phyloP scores from a whole-genome alignment of 2,797 vertebrate genomes.

The Pangasius djambal region DNA sequence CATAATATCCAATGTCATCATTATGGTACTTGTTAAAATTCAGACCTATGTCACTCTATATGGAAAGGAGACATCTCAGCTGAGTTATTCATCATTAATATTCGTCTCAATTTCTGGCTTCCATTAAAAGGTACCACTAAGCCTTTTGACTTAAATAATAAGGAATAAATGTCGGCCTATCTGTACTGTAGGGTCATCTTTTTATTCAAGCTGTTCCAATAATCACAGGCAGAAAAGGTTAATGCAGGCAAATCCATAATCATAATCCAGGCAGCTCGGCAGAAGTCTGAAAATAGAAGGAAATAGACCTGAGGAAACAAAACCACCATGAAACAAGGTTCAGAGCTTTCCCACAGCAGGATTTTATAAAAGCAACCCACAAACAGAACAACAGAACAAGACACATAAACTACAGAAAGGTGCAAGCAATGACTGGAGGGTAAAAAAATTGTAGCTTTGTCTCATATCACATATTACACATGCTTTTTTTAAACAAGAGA shows the following conservation, averaged over 20 bases:
- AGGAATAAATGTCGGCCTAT: background rate
- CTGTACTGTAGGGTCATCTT: background rate
- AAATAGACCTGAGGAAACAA: constrained; percentile 12
- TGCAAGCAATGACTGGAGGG: background rate
- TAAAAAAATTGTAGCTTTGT: background rate
- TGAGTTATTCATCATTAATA: constrained; percentile 16
- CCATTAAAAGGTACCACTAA: background rate
- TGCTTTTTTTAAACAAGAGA: background rate
- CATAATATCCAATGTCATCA: background rate
- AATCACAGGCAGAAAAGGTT: constrained; percentile 15
- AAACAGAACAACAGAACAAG: background rate
- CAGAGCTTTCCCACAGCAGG: background rate
- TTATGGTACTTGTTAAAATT: background rate
- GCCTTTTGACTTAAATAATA: background rate
- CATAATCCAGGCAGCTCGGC: background rate
- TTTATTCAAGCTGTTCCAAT: background rate
- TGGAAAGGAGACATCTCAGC: background rate
- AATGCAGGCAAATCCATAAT: constrained; percentile 19
- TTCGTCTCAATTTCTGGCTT: background rate
- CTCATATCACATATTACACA: background rate
- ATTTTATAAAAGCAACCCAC: background rate
- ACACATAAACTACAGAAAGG: background rate
- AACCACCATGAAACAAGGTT: background rate
- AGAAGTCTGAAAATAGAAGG: background rate
- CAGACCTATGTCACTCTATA: background rate